phyloP scores from a whole-genome alignment of 2,888 invertebrate genomes.

The Drosophila flavopinicola region DNA sequence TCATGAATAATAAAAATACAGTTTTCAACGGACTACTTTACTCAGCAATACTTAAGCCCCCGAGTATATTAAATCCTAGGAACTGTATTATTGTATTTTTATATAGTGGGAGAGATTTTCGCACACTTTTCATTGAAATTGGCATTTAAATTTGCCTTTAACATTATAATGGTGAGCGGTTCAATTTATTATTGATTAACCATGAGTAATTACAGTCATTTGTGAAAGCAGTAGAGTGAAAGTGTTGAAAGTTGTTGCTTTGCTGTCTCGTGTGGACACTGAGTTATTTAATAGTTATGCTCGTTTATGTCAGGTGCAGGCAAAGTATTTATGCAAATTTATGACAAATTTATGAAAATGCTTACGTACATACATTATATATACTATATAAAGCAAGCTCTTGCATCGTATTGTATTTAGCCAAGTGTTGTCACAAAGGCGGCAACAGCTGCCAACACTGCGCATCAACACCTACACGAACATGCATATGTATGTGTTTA shows the following conservation, averaged over 20 bases:
- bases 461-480: slow-evolving; percentile 65
- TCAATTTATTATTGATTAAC: slow-evolving; percentile 1
- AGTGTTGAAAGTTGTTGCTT: slow-evolving; percentile 3
- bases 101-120: too few relatives aligned
- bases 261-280: background rate
- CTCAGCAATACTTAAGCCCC: too few relatives aligned
- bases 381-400: slow-evolving; percentile 3
- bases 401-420: slow-evolving; percentile 39
- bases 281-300: slow-evolving; percentile 12
- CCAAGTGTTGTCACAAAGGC: slow-evolving; percentile 70
- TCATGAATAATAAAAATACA: background rate
- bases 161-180: background rate
- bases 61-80: too few relatives aligned
- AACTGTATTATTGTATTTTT: too few relatives aligned
- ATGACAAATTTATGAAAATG: slow-evolving; percentile 70
- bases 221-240: background rate
- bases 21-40: too few relatives aligned
- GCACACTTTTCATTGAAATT: too few relatives aligned
- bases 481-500: slow-evolving; percentile 7
- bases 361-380: slow-evolving; percentile 22
- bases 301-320: slow-evolving; percentile 18
- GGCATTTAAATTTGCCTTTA: background rate
- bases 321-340: slow-evolving; percentile 65
- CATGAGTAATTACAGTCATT: too few relatives aligned
- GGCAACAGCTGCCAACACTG: slow-evolving; percentile 76